Evolutionary conservation across 2,888 invertebrate genomes (phyloP).

Genomic region (Acrobeloides nanus): DNA sequence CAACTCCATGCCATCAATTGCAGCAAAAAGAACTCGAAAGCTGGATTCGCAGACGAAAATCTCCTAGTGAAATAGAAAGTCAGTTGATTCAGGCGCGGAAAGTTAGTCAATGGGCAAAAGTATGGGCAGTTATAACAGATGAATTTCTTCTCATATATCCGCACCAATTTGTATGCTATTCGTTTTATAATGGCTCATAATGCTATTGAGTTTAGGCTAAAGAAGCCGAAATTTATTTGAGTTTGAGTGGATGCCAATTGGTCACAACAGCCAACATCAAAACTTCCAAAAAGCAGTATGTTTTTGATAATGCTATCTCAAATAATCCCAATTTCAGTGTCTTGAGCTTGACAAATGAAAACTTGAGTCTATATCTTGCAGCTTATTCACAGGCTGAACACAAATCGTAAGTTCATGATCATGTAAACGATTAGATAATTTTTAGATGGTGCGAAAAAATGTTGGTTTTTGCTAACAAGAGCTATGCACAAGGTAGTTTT

Average conservation of each 20-base stretch:
- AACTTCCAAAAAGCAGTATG: constrained; percentile 47
- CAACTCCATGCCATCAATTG: constrained; percentile 5
- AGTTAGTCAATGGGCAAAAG: constrained; percentile 40
- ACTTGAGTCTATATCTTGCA: constrained; percentile 26
- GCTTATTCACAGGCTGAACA: constrained; percentile 18
- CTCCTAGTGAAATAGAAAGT: not conserved
- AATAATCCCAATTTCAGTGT: constrained; percentile 9
- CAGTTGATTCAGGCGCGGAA: too few relatives aligned
- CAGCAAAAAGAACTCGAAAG: constrained; percentile 15
- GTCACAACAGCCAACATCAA: constrained; percentile 35
- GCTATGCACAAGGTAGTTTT: too few relatives aligned
- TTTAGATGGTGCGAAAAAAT: too few relatives aligned
- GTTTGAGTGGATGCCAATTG: constrained; percentile 31
- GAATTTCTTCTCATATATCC: constrained; percentile 31
- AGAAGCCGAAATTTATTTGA: constrained; percentile 37
- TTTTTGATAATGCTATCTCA: not conserved
- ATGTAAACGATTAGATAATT: too few relatives aligned
- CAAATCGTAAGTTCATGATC: constrained; percentile 13
- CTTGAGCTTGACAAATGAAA: constrained; percentile 16
- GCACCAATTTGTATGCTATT: constrained; percentile 34
- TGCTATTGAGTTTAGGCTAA: constrained; percentile 22
- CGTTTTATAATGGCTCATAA: constrained; percentile 3
- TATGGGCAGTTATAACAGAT: constrained; percentile 40
- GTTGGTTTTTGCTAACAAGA: too few relatives aligned
- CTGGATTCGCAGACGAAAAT: constrained; percentile 19